A percentile compares a stretch with the other conserved stretches of the same genome.
phyloP scores from a whole-genome alignment of 2,888 invertebrate species.

The Pocota personata region DNA sequence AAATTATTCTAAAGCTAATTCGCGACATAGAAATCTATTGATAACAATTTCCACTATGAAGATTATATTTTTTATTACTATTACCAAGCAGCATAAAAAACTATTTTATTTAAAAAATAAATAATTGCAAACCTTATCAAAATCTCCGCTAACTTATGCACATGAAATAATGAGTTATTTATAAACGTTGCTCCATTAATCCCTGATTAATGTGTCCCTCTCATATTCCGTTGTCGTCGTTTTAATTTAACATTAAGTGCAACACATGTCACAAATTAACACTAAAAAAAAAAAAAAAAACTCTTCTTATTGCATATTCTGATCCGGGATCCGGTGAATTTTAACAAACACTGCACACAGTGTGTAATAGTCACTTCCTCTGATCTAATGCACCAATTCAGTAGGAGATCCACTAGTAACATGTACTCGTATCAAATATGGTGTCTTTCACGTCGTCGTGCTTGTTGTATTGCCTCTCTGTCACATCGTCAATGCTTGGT shows the following conservation, averaged over 20 bases:
- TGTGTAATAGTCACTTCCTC: constrained; percentile 69
- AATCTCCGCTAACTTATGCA: background rate
- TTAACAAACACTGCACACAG: constrained; percentile 37
- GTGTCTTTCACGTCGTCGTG: constrained; percentile 3
- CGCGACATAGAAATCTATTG: background rate
- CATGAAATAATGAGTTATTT: constrained; percentile 30
- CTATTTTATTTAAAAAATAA: background rate
- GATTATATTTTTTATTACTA: background rate
- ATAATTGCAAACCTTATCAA: constrained; percentile 12
- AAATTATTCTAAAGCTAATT: background rate
- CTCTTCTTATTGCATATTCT: constrained; percentile 42
- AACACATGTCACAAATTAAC: constrained; percentile 57
- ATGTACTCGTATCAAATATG: constrained; percentile 10
- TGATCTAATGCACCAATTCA: constrained; percentile 70
- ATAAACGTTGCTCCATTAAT: constrained; percentile 58
- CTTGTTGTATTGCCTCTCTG: background rate
- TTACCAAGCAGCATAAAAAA: background rate
- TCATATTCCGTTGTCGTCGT: constrained; percentile 14
- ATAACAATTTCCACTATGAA: background rate
- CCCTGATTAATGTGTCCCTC: constrained; percentile 42
- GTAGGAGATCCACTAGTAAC: constrained; percentile 10
- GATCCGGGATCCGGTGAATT: constrained; percentile 35
- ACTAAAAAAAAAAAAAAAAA: constrained; percentile 33
- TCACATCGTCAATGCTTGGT: constrained; percentile 5
- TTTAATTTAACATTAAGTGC: constrained; percentile 29